Evolutionary conservation across 2,797 vertebrate species (phyloP), one percentile per base, ranked within the genome.

Genomic region (Kryptopterus vitreolus): DNA sequence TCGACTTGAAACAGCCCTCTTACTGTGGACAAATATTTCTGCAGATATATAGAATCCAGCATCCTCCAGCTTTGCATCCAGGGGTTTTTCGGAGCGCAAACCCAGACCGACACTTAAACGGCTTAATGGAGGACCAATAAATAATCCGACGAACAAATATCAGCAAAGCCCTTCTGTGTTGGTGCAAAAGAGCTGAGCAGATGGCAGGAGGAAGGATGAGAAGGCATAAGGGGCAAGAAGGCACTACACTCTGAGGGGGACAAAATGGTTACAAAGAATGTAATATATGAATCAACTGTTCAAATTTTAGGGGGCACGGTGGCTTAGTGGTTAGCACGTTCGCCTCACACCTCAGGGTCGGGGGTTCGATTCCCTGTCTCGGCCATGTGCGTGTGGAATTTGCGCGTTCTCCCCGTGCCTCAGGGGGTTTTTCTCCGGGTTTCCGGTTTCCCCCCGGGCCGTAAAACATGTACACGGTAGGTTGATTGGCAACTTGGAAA

Each of bases 71-170:
- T 73, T 81, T 82, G 76, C 78, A 86, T 76, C 78, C 55, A 82
- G 78, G 31, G 81, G 72, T 78, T 81, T 84, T 48, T n/a, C n/a
- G n/a, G 76, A 62, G 72, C 9, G 50, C 83, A n/a, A n/a, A 84
- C 77, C 77, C 80, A 80, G 82, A 84, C 77, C 80, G 84, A 80
- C 71, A 80, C 80, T n/a, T 82, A 86, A 84, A 84, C 59, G 73
- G 85, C 80, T 86, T 84, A 84, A 76, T 59, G 62, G 52, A 80
- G 78, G 61, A 48, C 52, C 61, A 58, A 78, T 78, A 84, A 84
- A 84, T 81, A 84, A 86, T 81, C 85, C 74, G 26, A 84, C 80
- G 48, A 57, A 76, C 57, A 69, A 82, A 68, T 79, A 74, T 62
- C 80, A 81, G 81, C 61, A 77, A 74, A 74, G 48, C 57, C 48